These are phyloP conservation scores for Oreochromis mossambicus DNA, from an alignment of 2,797 vertebrate species.

Conservation along the genomic window DNA sequence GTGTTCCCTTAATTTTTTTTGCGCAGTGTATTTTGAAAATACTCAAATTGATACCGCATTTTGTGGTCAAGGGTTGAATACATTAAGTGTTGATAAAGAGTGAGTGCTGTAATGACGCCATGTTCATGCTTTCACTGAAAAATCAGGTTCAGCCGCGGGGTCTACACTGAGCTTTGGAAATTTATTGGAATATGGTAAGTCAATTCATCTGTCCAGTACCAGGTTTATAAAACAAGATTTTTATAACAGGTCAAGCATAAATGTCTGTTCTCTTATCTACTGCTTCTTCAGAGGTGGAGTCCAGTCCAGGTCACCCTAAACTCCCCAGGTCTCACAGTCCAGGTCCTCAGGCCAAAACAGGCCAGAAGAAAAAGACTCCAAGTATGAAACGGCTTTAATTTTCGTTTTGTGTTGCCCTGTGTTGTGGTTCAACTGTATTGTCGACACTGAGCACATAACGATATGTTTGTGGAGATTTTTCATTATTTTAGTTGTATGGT, in stretches of 20 bases:
- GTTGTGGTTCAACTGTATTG: neutral
- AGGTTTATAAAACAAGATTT: neutral
- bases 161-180: rapidly evolving
- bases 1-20: neutral
- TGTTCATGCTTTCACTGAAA: slow-evolving; percentile 4
- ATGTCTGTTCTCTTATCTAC: neutral
- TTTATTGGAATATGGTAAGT: neutral
- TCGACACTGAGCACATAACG: neutral
- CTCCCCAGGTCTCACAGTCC: slow-evolving; percentile 7
- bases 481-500: neutral
- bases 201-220: neutral
- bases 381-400: neutral
- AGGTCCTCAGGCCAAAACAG: slow-evolving; percentile 2
- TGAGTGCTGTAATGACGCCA: neutral
- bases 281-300: neutral
- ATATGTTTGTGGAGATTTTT: neutral
- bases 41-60: neutral
- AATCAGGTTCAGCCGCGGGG: neutral
- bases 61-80: neutral
- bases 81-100: neutral
- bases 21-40: neutral
- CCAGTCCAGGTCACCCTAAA: neutral
- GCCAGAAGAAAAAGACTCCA: slow-evolving; percentile 19
- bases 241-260: neutral
- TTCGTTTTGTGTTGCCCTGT: rapidly evolving